These are phyloP conservation scores for Macrotrachela quadricornifera DNA, from an alignment of 1,140 invertebrate genomes.

Conservation along the genomic window DNA sequence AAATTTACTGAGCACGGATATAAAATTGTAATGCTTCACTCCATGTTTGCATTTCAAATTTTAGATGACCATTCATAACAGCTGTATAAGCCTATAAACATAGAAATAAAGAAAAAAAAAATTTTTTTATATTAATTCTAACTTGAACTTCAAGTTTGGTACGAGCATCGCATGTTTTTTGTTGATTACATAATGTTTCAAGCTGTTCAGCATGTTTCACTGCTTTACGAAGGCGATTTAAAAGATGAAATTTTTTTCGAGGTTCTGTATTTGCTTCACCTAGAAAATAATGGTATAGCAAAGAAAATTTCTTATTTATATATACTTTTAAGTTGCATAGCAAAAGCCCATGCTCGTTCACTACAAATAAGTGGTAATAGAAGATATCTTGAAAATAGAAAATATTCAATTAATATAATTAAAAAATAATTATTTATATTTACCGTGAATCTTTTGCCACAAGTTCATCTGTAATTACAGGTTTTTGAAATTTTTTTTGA, in stretches of 20 bases:
- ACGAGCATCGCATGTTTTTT: constrained; percentile 41
- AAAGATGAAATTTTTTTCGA: constrained; percentile 73
- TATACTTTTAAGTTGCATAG: constrained; percentile 64
- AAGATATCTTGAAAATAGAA: constrained; percentile 38
- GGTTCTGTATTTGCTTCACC: constrained; percentile 73
- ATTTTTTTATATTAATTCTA: too few relatives aligned
- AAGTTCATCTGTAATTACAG: constrained; percentile 53
- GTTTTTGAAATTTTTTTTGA: constrained; percentile 60
- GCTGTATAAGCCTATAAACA: constrained; percentile 69
- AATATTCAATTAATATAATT: too few relatives aligned
- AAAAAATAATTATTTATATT: too few relatives aligned
- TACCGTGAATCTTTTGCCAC: constrained; percentile 43
- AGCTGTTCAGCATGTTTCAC: constrained; percentile 55
- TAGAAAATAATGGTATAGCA: too few relatives aligned
- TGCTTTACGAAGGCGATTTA: constrained; percentile 66
- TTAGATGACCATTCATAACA: constrained; percentile 64
- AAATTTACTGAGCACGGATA: constrained; percentile 51
- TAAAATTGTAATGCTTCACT: constrained; percentile 60
- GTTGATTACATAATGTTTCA: constrained; percentile 40
- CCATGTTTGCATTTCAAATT: constrained; percentile 77
- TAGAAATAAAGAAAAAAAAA: too few relatives aligned
- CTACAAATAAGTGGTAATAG: constrained; percentile 66
- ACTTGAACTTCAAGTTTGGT: constrained; percentile 67
- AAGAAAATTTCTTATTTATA: too few relatives aligned
- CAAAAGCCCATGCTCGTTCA: constrained; percentile 80